Evolutionary conservation across 2,888 invertebrate genomes (phyloP).

Genomic region (Mesorhabditis belari): DNA sequence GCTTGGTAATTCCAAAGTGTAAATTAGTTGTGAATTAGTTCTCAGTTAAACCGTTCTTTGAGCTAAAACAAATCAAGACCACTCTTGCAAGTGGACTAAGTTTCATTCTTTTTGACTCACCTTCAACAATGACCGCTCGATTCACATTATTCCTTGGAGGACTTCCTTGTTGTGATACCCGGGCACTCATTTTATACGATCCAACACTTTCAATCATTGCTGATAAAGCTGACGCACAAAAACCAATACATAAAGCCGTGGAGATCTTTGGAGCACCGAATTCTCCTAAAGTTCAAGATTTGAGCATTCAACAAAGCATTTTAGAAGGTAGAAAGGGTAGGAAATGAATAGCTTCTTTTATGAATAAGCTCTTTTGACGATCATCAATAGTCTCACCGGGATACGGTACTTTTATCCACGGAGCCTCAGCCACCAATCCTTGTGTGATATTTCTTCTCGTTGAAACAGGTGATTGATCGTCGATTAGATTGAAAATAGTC

Average conservation of each 20-base stretch:
- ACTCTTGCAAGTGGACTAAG: neutral
- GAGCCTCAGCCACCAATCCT: conserved; percentile 4
- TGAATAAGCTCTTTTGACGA: no score
- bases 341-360: no score
- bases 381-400: no score
- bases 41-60: no score
- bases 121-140: conserved; percentile 43
- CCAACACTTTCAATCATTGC: conserved; percentile 43
- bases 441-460: neutral
- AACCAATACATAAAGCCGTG: conserved; percentile 37
- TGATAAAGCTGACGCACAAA: conserved; percentile 36
- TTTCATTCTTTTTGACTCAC: conserved; percentile 5
- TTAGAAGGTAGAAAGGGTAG: no score
- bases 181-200: conserved; percentile 20
- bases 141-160: conserved; percentile 41
- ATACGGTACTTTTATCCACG: conserved; percentile 42
- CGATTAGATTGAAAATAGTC: conserved; percentile 11
- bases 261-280: conserved; percentile 36
- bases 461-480: neutral
- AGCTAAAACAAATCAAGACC: no score
- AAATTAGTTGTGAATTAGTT: no score
- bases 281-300: conserved; percentile 22
- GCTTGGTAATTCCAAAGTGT: no score
- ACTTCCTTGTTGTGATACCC: conserved; percentile 31
- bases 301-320: no score